Percentiles rank a stretch among this genome's conserved stretches.
Evolutionary conservation across 2,888 invertebrate species (phyloP).

Genomic region (Odontocerum albicorne): DNA sequence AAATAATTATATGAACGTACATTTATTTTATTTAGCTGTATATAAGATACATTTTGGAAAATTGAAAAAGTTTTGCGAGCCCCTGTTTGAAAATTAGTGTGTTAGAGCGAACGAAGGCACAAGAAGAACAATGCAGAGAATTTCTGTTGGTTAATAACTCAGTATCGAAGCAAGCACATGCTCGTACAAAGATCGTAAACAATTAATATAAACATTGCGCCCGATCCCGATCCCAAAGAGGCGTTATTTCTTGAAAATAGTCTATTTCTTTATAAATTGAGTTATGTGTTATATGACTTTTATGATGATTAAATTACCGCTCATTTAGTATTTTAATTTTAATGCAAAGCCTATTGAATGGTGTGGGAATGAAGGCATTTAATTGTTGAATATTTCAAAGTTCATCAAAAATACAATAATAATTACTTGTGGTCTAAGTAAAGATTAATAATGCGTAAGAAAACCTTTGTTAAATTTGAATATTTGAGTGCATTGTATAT

Average conservation of each 20-base stretch:
- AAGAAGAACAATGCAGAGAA: slow-evolving; percentile 19
- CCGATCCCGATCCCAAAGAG: slow-evolving; percentile 12
- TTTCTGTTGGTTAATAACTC: slow-evolving; percentile 10
- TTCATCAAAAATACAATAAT: slow-evolving; percentile 1
- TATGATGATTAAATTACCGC: slow-evolving; percentile 8
- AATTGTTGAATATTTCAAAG: slow-evolving; percentile 14
- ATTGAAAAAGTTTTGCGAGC: no score
- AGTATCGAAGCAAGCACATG: slow-evolving; percentile 18
- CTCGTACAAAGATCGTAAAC: slow-evolving; percentile 15
- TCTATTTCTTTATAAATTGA: slow-evolving; percentile 2
- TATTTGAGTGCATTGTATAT: no score
- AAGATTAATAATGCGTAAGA: background rate
- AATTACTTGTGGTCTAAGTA: background rate
- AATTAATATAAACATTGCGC: no score
- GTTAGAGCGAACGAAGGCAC: no score
- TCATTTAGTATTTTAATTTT: slow-evolving; percentile 10
- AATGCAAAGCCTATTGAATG: slow-evolving; percentile 8
- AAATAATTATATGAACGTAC: no score
- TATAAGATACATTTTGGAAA: no score
- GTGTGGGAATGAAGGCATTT: slow-evolving; percentile 15
- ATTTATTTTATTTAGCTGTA: no score
- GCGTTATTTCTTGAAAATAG: slow-evolving; percentile 3
- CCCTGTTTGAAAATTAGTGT: no score
- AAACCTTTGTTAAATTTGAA: background rate
- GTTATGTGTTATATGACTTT: slow-evolving; percentile 9